Evolutionary conservation across 2,113 vertebrate genomes (phyloP), one percentile per base, ranked within the genome.

Genomic region (Xenopus laevis): DNA sequence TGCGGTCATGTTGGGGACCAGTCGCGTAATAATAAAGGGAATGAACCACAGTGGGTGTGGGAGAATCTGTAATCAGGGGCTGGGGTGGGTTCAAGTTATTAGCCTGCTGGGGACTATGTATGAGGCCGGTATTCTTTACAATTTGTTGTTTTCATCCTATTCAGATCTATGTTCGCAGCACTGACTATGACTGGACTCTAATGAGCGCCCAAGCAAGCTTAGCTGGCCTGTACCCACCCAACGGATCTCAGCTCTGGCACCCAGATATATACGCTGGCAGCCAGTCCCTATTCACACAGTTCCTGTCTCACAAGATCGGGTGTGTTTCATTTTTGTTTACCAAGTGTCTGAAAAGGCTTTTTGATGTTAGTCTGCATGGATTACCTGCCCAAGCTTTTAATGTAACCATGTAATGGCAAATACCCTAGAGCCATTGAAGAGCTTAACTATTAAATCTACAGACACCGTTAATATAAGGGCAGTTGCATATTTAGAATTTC

Each of bases 171-270:
- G 83, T 93, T 16, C 87, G 88, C 68, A 94, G 93, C 81, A 94
- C 92, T 0, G 93, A 94, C 84, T 92, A 92, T 1, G 93, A 94
- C 78, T 88, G 90, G 1, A 94, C 92, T 0, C 81, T 95, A 74
- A 93, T 93, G 89, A 94, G 93, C 0, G 89, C 92, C 10, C 88
- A 93, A 78, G 89, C 91, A 74, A 91, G 91, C 80, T 88, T 95
- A 0, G 91, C 91, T 0, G 92, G 92, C 64, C 83, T 94, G 72
- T 94, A 91, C 78, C 89, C 88, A 0, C 88, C 84, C 8, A 81
- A 78, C 67, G 85, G 83, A 78, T 84, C 84, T 0, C 83, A 86
- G 8, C 87, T 89, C 6, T 89, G 90, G 73, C 79, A 85, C 78
- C 82, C 84, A 4, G 88, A 92, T 79, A 82, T 79, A 82, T 88